Evolutionary conservation across 2,888 invertebrate genomes (phyloP), one percentile per base, ranked within the genome.

Genomic region (Zygogramma bicolorata): DNA sequence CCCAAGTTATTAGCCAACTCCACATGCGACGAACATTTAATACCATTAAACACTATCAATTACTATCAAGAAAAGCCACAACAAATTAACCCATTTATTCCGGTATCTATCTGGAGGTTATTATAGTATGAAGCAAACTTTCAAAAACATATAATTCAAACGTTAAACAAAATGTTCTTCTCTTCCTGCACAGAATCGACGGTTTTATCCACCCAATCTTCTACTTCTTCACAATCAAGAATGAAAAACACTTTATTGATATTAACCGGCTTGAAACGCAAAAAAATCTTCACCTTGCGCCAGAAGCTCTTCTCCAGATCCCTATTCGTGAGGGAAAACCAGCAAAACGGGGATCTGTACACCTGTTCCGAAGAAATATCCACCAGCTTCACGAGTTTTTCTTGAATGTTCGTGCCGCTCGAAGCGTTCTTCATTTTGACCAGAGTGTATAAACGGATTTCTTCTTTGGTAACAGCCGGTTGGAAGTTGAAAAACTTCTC

Each of bases 261-360:
- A n/a, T n/a, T 29, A 13, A 68, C 62, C 10, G 62, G 38, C 15
- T 62, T 61, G 57, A 62, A 68, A 10, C 68, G 27, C 27, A 68
- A 63, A 10, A 46, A 25, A 2, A 4, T n/a, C 40, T 29, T 61
- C 20, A 68, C 61, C 3, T 46, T 34, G n/a, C 62, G 42, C 68
- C 68, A 68, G 53, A 58, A 62, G n/a, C 10, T 27, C 22, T 40
- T 40, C 42, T 62, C 46, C 57, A 62, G 53, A 68, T 62, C 62
- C 25, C 31, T 18, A 15, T 58, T 22, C 13, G 38, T 68, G 0
- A 68, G 15, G 8, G 49, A 18, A 34, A 68, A 68, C 40, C 68
- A 63, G 6, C 62, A 62, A 38, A 42, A 27, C 1, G 62, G 40
- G 1, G 63, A 68, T 20, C 38, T 42, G 53, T 62, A 68, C 46